These are phyloP conservation scores for Pseudomyrmex cubaensis DNA, from an alignment of 1,140 invertebrate genomes.

Conservation along the genomic window DNA sequence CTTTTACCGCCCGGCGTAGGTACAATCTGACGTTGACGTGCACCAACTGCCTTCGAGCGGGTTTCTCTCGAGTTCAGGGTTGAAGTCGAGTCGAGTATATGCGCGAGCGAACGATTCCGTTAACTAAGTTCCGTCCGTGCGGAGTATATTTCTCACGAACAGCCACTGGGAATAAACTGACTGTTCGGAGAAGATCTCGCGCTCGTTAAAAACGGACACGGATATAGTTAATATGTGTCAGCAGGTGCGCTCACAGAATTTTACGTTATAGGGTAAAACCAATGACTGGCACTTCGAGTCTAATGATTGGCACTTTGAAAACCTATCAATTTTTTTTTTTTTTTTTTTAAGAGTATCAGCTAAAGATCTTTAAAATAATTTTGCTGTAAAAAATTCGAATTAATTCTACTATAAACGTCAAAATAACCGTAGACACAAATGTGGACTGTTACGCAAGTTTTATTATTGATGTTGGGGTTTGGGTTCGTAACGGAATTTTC, in stretches of 20 bases:
- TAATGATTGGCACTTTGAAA: too few species aligned
- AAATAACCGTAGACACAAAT: too few species aligned
- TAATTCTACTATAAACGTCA: too few species aligned
- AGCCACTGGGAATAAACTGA: conserved; percentile 52
- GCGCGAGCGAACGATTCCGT: conserved; percentile 68
- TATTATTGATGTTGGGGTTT: too few species aligned
- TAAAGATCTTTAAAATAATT: too few species aligned
- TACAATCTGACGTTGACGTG: conserved; percentile 70
- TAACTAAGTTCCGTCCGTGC: conserved; percentile 61
- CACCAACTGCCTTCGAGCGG: conserved; percentile 65
- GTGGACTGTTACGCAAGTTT: too few species aligned
- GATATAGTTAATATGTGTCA: conserved; percentile 46
- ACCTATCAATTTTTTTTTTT: too few species aligned
- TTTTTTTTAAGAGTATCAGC: too few species aligned
- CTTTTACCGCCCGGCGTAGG: conserved; percentile 52
- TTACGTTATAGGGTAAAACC: conserved; percentile 1
- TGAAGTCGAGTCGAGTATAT: conserved; percentile 61
- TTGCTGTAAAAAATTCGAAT: too few species aligned
- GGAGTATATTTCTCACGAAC: conserved; percentile 64
- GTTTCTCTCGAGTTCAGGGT: conserved; percentile 58
- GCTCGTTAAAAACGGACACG: conserved; percentile 40
- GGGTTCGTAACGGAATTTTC: too few species aligned
- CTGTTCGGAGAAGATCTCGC: conserved; percentile 30
- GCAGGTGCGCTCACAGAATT: conserved; percentile 18
- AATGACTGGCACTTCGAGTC: too few species aligned